Base-by-base conservation (phyloP, 2,797 vertebrate species). In the Huso huso region DNA sequence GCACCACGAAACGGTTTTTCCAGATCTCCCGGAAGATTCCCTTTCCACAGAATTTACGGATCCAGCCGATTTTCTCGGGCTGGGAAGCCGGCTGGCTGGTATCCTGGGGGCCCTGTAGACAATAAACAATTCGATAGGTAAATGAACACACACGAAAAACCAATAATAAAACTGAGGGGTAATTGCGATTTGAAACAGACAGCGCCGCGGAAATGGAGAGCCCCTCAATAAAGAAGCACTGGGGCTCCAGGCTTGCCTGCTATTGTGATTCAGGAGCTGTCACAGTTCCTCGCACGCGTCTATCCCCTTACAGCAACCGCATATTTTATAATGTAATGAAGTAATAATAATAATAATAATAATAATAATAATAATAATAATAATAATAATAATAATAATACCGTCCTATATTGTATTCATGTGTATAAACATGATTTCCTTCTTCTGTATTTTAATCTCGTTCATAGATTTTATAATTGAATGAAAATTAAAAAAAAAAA, bases 1-100 rank as follows among this genome's bases (percentile, higher is more conserved):
- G 84, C 61, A 95, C 81, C 76, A 94, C 88, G 2, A 92, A 97
- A 72, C 96, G 91, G 84, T 93, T 95, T 84, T 92, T 98, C 96
- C 95, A 98, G 81, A 98, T 95, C 81, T 97, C 94, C 72, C 96
- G 85, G 86, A 98, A 98, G 79, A 98, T 93, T 64, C 95, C 95
- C 80, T 87, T 93, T 51, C 94, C 94, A 67, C 94, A 96, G 74
- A 93, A 97, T 87, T 95, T 96, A 61, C 95, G 87, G 81, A 96
- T 94, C 96, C 96, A 98, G 77, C 95, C 94, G 49, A 91, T 88
- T 83, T 96, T 97, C 67, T 98, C 96, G 0, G 92, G 92, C 72
- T 85, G 88, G 6, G 60, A 50, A 5, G 86, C 75, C 62, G 80
- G 90, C 48, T 84, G 89, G 55, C 69, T 88, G 11, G 85, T 81